A percentile compares a stretch with the other conserved stretches of the same genome.
These are phyloP conservation scores for Mongoloraphidia duomilia DNA, from an alignment of 2,888 invertebrate genomes.

Conservation along the genomic window DNA sequence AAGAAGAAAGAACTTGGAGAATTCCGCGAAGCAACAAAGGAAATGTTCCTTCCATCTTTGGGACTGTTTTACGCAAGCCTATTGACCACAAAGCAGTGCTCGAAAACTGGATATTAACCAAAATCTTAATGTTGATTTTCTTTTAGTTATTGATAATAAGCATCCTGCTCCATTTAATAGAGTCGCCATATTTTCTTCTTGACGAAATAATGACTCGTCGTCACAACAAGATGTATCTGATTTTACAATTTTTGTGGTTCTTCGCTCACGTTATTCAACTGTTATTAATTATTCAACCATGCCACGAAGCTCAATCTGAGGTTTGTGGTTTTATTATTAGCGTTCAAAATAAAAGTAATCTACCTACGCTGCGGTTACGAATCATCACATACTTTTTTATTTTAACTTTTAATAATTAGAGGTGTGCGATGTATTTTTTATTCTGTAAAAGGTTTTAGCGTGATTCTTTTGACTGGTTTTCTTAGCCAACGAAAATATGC, in stretches of 20 bases:
- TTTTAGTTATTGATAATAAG: conserved; percentile 4
- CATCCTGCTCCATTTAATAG: conserved; percentile 3
- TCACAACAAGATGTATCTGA: not conserved
- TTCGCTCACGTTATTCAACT: not conserved
- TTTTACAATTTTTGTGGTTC: conserved; percentile 4
- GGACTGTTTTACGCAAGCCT: too few relatives aligned
- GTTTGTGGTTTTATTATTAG: not conserved
- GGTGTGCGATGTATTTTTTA: too few relatives aligned
- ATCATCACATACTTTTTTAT: too few relatives aligned
- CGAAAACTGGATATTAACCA: too few relatives aligned
- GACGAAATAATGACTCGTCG: not conserved
- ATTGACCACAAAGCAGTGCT: too few relatives aligned
- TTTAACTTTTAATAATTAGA: too few relatives aligned
- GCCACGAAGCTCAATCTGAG: not conserved
- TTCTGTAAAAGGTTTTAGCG: too few relatives aligned
- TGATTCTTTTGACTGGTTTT: too few relatives aligned
- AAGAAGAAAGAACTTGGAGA: too few relatives aligned
- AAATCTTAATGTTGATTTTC: not conserved
- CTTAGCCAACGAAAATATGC: too few relatives aligned
- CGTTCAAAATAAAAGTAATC: not conserved
- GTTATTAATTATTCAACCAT: conserved; percentile 2
- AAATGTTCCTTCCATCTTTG: too few relatives aligned
- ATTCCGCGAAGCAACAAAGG: too few relatives aligned
- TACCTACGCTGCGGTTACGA: not conserved
- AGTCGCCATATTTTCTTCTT: conserved; percentile 4